These are phyloP conservation scores for Pseudomyrmex cubaensis DNA, from an alignment of 1,140 invertebrate species.

Conservation along the genomic window DNA sequence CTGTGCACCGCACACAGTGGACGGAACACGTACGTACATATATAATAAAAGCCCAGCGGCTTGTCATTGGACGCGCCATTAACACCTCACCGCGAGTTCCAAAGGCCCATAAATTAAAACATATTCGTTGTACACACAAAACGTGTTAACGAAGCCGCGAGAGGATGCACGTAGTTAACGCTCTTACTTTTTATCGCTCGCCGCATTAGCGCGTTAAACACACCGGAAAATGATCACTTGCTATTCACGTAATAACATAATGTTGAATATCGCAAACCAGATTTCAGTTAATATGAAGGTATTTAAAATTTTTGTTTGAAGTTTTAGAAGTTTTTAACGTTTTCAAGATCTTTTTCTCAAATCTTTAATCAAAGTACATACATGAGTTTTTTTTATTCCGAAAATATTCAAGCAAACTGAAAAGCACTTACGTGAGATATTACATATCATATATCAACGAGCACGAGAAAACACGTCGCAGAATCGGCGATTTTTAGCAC, in stretches of 20 bases:
- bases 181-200: neutral
- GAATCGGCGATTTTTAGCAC: constrained; percentile 21
- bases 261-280: neutral
- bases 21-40: neutral
- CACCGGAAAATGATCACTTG: constrained; percentile 33
- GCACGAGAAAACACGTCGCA: constrained; percentile 17
- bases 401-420: too few species aligned
- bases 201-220: constrained; percentile 38
- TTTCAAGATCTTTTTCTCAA: too few species aligned
- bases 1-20: neutral
- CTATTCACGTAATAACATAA: neutral
- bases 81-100: constrained; percentile 37
- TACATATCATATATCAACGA: constrained; percentile 36
- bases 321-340: neutral
- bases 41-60: constrained; percentile 10
- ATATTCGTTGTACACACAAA: constrained; percentile 26
- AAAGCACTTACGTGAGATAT: too few species aligned
- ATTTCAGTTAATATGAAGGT: neutral
- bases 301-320: too few species aligned
- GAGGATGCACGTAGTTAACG: constrained; percentile 28
- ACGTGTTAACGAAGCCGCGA: constrained; percentile 48
- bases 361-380: too few species aligned
- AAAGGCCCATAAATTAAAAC: constrained; percentile 53
- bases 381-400: too few species aligned
- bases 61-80: constrained; percentile 50